Evolutionary conservation across 2,113 vertebrate species (phyloP).

Genomic region (Pollimyrus isidori): DNA sequence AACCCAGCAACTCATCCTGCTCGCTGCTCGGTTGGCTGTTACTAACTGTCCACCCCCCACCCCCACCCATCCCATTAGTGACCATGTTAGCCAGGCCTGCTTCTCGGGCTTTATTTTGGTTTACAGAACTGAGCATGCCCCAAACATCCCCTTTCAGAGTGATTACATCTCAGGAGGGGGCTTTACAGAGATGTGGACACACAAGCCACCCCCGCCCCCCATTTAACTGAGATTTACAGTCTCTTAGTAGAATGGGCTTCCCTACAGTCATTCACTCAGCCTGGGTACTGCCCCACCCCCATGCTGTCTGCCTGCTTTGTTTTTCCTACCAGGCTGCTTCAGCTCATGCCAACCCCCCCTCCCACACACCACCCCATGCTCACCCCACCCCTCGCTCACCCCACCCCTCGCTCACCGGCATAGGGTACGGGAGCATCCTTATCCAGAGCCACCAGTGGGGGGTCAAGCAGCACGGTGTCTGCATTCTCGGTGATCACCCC

Average conservation of each 20-base stretch:
- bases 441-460: slow-evolving; percentile 89
- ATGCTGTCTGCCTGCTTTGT: background rate
- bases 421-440: slow-evolving; percentile 92
- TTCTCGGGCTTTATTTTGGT: background rate
- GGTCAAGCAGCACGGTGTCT: slow-evolving; percentile 84
- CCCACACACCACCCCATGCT: background rate
- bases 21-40: no score
- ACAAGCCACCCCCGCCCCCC: background rate
- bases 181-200: background rate
- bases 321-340: background rate
- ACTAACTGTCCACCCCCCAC: no score
- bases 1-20: no score
- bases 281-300: background rate
- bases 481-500: slow-evolving; percentile 94
- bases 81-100: no score
- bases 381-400: background rate
- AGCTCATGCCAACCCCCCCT: background rate
- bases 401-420: slow-evolving; percentile 68
- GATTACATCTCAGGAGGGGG: background rate
- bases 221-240: background rate
- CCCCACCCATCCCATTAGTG: no score
- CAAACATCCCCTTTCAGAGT: background rate
- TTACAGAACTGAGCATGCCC: background rate
- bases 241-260: background rate
- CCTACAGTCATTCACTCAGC: background rate